Evolutionary conservation across 2,888 invertebrate genomes (phyloP).

Genomic region (Macrophya alboannulata): DNA sequence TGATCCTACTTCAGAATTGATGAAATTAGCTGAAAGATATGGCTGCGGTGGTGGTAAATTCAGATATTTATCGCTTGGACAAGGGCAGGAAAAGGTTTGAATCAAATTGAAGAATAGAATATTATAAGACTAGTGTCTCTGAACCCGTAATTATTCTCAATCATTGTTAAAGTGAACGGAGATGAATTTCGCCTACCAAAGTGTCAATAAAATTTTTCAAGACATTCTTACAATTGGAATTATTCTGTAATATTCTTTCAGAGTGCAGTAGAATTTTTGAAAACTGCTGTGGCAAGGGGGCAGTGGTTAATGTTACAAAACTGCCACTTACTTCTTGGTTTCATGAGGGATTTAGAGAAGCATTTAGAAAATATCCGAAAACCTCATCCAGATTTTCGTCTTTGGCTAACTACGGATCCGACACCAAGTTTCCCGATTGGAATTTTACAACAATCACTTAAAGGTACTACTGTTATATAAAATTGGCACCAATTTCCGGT

Average conservation of each 20-base stretch:
- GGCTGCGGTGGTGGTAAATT: constrained; percentile 88
- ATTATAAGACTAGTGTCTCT: constrained; percentile 53
- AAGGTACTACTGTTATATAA: constrained; percentile 82
- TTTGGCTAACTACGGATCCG: constrained; percentile 97
- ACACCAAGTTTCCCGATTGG: constrained; percentile 94
- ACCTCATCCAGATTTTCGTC: constrained; percentile 94
- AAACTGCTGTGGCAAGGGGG: constrained; percentile 88
- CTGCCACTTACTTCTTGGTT: constrained; percentile 92
- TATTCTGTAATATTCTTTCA: constrained; percentile 72
- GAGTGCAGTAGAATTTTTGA: constrained; percentile 87
- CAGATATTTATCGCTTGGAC: constrained; percentile 94
- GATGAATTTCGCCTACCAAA: not conserved
- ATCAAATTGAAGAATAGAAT: constrained; percentile 33
- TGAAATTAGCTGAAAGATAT: constrained; percentile 88
- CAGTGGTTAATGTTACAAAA: constrained; percentile 97
- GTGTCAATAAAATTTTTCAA: not conserved
- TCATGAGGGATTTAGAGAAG: constrained; percentile 92
- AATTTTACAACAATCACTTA: constrained; percentile 91
- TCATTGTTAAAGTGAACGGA: not conserved
- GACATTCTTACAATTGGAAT: not conserved
- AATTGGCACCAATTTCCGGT: constrained; percentile 20
- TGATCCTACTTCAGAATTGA: constrained; percentile 93
- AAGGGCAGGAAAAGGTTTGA: constrained; percentile 93
- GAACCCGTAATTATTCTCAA: not conserved
- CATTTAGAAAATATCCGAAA: constrained; percentile 89